Evolutionary conservation across 2,797 vertebrate species (phyloP).

Genomic region (Poliocrania exsul): DNA sequence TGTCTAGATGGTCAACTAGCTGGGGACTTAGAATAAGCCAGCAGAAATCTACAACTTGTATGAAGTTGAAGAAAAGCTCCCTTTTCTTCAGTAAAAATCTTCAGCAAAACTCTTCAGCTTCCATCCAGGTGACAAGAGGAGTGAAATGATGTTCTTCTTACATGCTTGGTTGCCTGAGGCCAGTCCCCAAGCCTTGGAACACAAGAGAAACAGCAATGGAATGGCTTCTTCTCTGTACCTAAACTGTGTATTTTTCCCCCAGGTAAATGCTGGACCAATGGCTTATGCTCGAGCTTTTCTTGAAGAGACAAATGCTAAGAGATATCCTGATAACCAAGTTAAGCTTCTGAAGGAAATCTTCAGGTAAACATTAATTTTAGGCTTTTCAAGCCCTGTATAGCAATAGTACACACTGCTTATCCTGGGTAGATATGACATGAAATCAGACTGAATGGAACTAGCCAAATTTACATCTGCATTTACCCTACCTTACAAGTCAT

Average conservation of each 20-base stretch:
- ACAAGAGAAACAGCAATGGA: neutral
- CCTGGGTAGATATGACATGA: neutral
- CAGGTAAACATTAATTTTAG: constrained; percentile 81
- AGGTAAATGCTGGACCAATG: constrained; percentile 99
- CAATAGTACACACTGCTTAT: neutral
- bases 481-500: neutral
- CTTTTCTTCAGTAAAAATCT: neutral
- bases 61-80: neutral
- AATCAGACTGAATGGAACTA: neutral
- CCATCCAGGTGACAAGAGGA: neutral
- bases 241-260: neutral
- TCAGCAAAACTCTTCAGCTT: neutral
- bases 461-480: neutral
- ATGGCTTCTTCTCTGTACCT: neutral
- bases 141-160: neutral
- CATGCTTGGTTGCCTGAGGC: neutral
- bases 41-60: neutral
- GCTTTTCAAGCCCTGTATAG: neutral
- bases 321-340: constrained; percentile 98
- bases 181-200: neutral
- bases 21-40: neutral
- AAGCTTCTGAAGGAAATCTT: constrained; percentile 97
- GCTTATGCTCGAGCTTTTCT: constrained; percentile 96
- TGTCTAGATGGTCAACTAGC: neutral
- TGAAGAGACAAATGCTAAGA: constrained; percentile 97